Evolutionary conservation across 2,113 vertebrate genomes (phyloP), one percentile per base, ranked within the genome.

Genomic region (Barnardius zonarius): DNA sequence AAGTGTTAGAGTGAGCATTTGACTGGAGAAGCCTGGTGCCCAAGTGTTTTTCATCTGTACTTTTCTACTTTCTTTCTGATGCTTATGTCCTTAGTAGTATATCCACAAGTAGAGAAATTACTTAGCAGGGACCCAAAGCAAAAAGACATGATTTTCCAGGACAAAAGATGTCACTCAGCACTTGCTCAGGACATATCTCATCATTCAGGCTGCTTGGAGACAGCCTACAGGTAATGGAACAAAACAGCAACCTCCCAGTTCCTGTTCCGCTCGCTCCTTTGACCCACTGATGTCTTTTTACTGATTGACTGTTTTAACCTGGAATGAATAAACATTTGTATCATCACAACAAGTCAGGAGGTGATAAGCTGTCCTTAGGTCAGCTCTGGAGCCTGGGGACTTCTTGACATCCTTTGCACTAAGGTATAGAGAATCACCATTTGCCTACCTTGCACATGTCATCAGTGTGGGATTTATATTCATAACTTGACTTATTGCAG

Each of bases 21-120:
- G 76, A 31, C 13, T 12, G 9, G 41, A 59, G 27, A 49, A 72
- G 2, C 11, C 10, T 0, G 0, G 4, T 8, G 67, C 23, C 24
- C 0, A 2, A 9, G 5, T 35, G n/a, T 1, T 81, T 49, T 35
- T 66, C 23, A 41, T 0, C 17, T 23, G 4, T 7, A 0, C 2
- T 1, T 24, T 8, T 51, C 33, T 54, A 5, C 14, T 57, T 68
- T 6, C 43, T 88, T 57, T 24, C 20, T 69, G 15, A 49, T 73
- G 24, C 33, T 84, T 63, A 15, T 37, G 44, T 25, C 31, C 13
- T 78, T 67, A 68, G 17, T n/a, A 70, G 10, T 12, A 5, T 3
- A 2, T 10, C 17, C 51, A 61, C 69, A 68, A 52, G 13, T 1
- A n/a, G 7, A 67, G 30, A 49, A 70, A 55, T 20, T 41, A 37